Conservation (phyloP, 2,888 invertebrate genomes). For the Sturmia bella region DNA sequence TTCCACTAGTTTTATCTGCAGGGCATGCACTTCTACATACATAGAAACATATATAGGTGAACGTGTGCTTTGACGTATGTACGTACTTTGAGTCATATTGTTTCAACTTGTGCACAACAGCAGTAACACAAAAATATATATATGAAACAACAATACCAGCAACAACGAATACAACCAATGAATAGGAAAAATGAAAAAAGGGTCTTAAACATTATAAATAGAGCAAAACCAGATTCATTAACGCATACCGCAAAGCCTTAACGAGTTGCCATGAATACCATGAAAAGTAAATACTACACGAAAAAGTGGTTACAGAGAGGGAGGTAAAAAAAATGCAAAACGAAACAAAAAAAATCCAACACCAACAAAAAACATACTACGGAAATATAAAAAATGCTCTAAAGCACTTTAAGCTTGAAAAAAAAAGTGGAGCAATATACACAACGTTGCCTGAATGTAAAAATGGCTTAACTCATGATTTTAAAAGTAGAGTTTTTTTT, state of each 20-base stretch:
- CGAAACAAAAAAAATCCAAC: constrained; percentile 4
- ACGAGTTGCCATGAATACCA: constrained; percentile 54
- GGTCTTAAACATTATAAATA: constrained; percentile 29
- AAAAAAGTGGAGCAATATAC: neutral
- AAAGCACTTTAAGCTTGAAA: constrained; percentile 12
- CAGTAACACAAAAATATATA: constrained; percentile 16
- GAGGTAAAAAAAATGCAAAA: neutral
- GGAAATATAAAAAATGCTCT: neutral
- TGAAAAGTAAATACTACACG: constrained; percentile 15
- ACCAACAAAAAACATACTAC: neutral
- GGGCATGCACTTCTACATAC: too few species aligned
- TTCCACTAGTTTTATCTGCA: too few species aligned
- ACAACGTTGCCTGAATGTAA: too few species aligned
- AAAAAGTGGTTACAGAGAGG: neutral
- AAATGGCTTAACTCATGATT: too few species aligned
- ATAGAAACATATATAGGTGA: neutral
- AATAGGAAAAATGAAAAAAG: constrained; percentile 19
- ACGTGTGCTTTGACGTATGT: neutral
- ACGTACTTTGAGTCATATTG: constrained; percentile 32
- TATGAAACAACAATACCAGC: neutral
- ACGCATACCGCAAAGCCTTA: constrained; percentile 66
- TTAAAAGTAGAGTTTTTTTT: too few species aligned
- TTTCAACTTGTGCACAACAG: constrained; percentile 33
- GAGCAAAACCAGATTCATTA: constrained; percentile 61
- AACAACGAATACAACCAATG: constrained; percentile 34